Percentiles rank a stretch among this genome's conserved stretches.
Evolutionary conservation across 2,888 invertebrate genomes (phyloP).

Genomic region (Lymantria dispar): DNA sequence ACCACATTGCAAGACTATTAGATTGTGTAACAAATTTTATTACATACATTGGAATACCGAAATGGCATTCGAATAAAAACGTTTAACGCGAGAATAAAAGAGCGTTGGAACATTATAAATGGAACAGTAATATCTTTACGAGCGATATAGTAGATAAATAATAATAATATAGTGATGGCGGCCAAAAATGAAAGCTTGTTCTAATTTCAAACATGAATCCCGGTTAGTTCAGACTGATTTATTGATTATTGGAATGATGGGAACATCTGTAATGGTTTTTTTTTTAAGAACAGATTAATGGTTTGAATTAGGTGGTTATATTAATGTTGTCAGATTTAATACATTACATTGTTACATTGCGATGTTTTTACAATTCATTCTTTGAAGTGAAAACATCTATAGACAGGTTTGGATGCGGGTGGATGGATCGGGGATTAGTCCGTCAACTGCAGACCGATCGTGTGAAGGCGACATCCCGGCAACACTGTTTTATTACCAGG

Average conservation of each 20-base stretch:
- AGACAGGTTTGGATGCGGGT: too few relatives aligned
- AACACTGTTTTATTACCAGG: too few relatives aligned
- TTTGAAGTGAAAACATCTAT: too few relatives aligned
- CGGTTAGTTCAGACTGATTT: slow-evolving; percentile 37
- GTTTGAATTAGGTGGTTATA: background rate
- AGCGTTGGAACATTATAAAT: slow-evolving; percentile 20
- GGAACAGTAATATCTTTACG: slow-evolving; percentile 35
- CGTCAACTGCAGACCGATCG: too few relatives aligned
- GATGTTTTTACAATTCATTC: too few relatives aligned
- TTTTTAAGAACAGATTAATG: slow-evolving; percentile 1
- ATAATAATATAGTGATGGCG: slow-evolving; percentile 18
- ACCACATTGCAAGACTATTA: background rate
- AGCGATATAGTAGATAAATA: slow-evolving; percentile 24
- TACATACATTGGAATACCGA: background rate
- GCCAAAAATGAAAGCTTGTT: slow-evolving; percentile 35
- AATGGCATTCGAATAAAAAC: slow-evolving; percentile 8
- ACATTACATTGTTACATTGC: too few relatives aligned
- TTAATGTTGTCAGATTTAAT: background rate
- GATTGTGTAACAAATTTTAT: background rate
- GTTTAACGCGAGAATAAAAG: slow-evolving; percentile 17
- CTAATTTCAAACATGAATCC: slow-evolving; percentile 39
- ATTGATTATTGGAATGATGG: slow-evolving; percentile 31
- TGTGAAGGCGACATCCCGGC: too few relatives aligned
- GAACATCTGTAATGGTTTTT: slow-evolving; percentile 18
- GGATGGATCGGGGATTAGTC: too few relatives aligned